These are phyloP conservation scores for Acanthosepion pharaonis DNA, from an alignment of 2,888 invertebrate genomes.

Conservation along the genomic window DNA sequence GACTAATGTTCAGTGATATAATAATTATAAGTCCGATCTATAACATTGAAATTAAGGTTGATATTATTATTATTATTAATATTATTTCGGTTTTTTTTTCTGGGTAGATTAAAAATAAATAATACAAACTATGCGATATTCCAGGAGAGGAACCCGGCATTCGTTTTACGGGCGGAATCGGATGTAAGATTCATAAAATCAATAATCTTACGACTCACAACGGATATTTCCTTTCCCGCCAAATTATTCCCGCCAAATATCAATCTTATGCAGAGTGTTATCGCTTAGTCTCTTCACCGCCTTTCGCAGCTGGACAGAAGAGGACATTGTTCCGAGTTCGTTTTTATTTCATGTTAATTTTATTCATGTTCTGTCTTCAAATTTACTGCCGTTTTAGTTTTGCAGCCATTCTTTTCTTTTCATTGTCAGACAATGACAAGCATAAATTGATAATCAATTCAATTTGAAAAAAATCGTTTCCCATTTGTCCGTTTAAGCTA, in stretches of 20 bases:
- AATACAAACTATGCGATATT: not conserved
- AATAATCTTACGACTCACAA: not conserved
- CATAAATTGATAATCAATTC: not conserved
- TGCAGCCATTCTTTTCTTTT: not conserved
- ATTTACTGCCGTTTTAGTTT: not conserved
- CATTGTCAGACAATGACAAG: not conserved
- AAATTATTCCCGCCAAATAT: slow-evolving; percentile 33
- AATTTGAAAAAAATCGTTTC: not conserved
- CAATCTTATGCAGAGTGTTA: not conserved
- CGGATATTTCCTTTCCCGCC: slow-evolving; percentile 14
- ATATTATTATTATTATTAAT: no score
- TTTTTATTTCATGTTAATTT: not conserved
- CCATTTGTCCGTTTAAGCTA: not conserved
- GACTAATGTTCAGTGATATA: no score
- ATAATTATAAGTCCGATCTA: no score
- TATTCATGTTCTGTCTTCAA: not conserved
- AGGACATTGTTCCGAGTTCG: not conserved
- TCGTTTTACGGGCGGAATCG: not conserved
- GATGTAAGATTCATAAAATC: not conserved
- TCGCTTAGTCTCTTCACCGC: not conserved
- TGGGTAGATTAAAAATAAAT: not conserved
- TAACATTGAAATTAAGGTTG: no score
- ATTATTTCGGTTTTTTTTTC: no score
- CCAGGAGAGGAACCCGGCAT: not conserved
- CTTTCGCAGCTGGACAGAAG: not conserved